These are phyloP conservation scores for Apotomis betuletana DNA, from an alignment of 2,888 invertebrate genomes.

Conservation along the genomic window DNA sequence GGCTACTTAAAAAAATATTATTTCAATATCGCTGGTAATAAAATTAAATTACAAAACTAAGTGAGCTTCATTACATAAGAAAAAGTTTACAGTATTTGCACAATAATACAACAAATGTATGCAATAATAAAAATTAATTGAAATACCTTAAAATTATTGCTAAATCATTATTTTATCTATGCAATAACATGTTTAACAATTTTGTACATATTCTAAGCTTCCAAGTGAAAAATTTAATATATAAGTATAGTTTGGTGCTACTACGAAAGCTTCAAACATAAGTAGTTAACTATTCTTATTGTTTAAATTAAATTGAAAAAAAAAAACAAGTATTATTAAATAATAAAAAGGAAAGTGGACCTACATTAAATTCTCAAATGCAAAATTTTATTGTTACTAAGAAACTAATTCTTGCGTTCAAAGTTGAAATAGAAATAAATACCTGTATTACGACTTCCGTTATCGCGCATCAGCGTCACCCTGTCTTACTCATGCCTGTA, in stretches of 20 bases:
- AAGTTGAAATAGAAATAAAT: too few relatives aligned
- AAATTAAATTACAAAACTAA: constrained; percentile 38
- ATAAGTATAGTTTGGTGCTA: constrained; percentile 7
- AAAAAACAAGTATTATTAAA: too few relatives aligned
- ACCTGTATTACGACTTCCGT: too few relatives aligned
- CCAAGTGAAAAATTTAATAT: constrained; percentile 52
- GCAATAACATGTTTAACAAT: constrained; percentile 66
- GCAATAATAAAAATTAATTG: not conserved
- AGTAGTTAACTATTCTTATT: not conserved
- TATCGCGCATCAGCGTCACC: too few relatives aligned
- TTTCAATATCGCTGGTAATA: constrained; percentile 23
- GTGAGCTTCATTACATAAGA: constrained; percentile 10
- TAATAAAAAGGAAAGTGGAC: too few relatives aligned
- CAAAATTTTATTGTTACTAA: too few relatives aligned
- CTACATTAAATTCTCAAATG: too few relatives aligned
- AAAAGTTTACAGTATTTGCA: not conserved
- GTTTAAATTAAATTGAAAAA: not conserved
- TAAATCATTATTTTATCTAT: constrained; percentile 72
- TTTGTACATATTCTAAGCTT: constrained; percentile 79
- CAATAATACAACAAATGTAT: not conserved
- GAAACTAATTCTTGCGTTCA: too few relatives aligned
- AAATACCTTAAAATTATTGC: constrained; percentile 34
- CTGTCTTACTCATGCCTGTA: too few relatives aligned
- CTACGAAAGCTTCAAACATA: constrained; percentile 19
- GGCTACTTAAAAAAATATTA: constrained; percentile 7